phyloP scores from a whole-genome alignment of 2,113 vertebrate genomes.

The Euleptes europaea region DNA sequence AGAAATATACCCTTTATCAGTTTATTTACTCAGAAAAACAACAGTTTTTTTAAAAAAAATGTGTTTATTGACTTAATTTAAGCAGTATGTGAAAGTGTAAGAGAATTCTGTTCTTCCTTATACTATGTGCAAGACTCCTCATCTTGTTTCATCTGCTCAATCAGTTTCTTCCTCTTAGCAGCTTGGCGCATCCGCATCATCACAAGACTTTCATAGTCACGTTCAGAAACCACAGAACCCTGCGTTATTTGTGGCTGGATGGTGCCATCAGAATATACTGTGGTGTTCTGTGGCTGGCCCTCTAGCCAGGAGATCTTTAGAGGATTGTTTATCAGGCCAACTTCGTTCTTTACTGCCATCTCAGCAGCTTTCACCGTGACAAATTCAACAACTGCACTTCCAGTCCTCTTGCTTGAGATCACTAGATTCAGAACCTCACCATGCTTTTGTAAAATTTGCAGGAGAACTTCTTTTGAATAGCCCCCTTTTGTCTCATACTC shows the following conservation, averaged over 20 bases:
- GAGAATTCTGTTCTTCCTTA: not conserved
- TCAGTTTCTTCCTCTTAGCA: constrained; percentile 90
- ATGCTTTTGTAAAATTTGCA: too few species aligned
- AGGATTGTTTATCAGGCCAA: constrained; percentile 85
- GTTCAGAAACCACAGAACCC: constrained; percentile 81
- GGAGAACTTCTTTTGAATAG: too few species aligned
- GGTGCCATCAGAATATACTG: not conserved
- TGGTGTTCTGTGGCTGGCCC: constrained; percentile 74
- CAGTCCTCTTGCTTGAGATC: constrained; percentile 88
- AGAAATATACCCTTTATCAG: too few species aligned
- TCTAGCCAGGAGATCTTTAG: constrained; percentile 94
- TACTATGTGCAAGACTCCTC: constrained; percentile 76
- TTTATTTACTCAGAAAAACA: constrained; percentile 15
- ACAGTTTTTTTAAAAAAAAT: constrained; percentile 27
- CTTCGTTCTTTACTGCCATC: constrained; percentile 90
- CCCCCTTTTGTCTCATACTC: too few species aligned
- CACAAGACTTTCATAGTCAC: constrained; percentile 95
- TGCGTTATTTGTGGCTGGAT: constrained; percentile 68
- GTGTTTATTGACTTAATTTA: constrained; percentile 70
- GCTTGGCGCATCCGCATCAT: constrained; percentile 97
- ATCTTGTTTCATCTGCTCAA: constrained; percentile 86
- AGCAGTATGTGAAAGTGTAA: not conserved
- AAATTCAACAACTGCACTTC: constrained; percentile 92
- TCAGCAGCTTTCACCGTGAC: constrained; percentile 88
- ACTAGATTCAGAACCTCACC: constrained; percentile 90